These are phyloP conservation scores for Seira musarum DNA, from an alignment of 2,888 invertebrate genomes.

Conservation along the genomic window DNA sequence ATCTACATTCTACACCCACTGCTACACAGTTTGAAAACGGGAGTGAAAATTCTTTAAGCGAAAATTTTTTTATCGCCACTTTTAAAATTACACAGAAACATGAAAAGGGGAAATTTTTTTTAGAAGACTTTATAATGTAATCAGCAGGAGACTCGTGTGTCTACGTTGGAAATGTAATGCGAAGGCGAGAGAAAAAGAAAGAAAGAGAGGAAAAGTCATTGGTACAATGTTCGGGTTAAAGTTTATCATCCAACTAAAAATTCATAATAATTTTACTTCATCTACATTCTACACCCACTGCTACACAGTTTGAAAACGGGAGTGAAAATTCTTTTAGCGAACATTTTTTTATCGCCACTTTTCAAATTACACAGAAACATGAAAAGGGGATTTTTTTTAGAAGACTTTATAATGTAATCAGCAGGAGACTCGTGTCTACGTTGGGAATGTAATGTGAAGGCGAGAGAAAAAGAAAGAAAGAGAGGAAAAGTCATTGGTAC, in stretches of 20 bases:
- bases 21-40: no score
- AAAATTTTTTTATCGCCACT: neutral
- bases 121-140: conserved; percentile 8
- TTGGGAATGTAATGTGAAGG: neutral
- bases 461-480: neutral
- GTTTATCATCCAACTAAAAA: neutral
- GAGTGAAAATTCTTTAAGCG: neutral
- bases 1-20: neutral
- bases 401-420: conserved; percentile 12
- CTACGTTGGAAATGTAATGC: neutral
- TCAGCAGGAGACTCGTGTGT: conserved; percentile 4
- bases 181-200: neutral
- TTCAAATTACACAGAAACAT: neutral
- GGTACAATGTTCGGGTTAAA: neutral
- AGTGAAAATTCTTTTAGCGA: neutral
- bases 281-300: no score
- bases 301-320: no score
- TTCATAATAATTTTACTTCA: no score
- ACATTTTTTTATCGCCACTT: neutral
- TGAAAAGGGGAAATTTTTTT: neutral
- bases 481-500: neutral
- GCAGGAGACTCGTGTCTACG: neutral
- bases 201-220: neutral
- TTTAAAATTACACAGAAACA: neutral
- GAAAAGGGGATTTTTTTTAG: neutral